A percentile compares a stretch with the other conserved stretches of the same genome.
Evolutionary conservation across 1,140 invertebrate species (phyloP).

Genomic region (Theocolax elegans): DNA sequence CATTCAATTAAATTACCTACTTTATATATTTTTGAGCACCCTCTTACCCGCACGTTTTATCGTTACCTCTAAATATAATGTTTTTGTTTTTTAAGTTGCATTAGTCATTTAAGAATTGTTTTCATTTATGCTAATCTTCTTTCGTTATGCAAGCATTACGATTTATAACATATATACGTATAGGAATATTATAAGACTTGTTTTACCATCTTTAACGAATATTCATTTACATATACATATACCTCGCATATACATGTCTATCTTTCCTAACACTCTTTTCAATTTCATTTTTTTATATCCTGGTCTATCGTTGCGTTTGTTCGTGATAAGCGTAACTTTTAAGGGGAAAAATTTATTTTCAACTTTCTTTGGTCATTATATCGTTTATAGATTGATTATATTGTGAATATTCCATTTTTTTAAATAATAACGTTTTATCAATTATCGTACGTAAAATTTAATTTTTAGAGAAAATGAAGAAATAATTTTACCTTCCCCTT

Average conservation of each 20-base stretch:
- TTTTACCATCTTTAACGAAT: too few relatives aligned
- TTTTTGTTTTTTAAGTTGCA: neutral
- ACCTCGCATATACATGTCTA: too few relatives aligned
- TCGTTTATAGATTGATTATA: neutral
- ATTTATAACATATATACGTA: conserved; percentile 10
- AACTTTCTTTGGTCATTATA: neutral
- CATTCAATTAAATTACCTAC: too few relatives aligned
- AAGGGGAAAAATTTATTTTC: neutral
- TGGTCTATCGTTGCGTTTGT: neutral
- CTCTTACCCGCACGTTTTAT: neutral
- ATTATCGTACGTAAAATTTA: too few relatives aligned
- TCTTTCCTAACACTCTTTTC: neutral
- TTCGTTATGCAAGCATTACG: conserved; percentile 12
- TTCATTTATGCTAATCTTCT: neutral
- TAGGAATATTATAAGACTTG: conserved; percentile 23
- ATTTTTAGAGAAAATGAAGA: neutral
- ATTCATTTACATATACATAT: too few relatives aligned
- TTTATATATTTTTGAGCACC: too few relatives aligned
- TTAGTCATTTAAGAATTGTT: neutral
- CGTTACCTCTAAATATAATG: conserved; percentile 16
- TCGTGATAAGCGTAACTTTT: conserved; percentile 3
- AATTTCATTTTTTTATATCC: neutral
- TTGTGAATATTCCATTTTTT: neutral
- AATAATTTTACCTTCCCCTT: neutral
- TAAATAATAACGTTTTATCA: too few relatives aligned